Conservation (phyloP, 2,888 invertebrate genomes). For the Lycocerus yunnanus region DNA sequence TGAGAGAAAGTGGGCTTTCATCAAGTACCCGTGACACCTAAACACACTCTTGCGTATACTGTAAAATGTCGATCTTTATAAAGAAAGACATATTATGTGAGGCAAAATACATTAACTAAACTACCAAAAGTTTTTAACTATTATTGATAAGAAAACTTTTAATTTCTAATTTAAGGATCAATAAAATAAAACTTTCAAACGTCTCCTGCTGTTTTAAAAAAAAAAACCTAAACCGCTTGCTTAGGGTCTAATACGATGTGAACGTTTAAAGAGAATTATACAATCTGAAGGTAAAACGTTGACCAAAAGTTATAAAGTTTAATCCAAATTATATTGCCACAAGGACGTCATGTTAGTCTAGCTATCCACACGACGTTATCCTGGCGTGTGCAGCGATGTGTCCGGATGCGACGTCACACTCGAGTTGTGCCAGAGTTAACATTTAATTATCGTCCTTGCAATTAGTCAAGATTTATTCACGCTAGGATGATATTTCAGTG, state of each 20-base stretch:
- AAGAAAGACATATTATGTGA: not conserved
- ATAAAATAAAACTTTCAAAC: not conserved
- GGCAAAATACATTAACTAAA: not conserved
- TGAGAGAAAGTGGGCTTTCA: not conserved
- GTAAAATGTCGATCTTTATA: not conserved
- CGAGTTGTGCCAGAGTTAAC: slow-evolving; percentile 40
- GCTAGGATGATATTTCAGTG: slow-evolving; percentile 43
- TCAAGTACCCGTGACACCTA: not conserved
- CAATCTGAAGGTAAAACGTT: slow-evolving; percentile 13
- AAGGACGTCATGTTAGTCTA: slow-evolving; percentile 45
- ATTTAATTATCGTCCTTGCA: slow-evolving; percentile 46
- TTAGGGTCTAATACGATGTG: not conserved
- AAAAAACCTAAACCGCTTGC: not conserved
- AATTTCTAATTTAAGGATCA: not conserved
- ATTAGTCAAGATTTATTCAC: slow-evolving; percentile 43
- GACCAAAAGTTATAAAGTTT: slow-evolving; percentile 28
- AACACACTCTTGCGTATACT: not conserved
- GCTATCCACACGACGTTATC: slow-evolving; percentile 45
- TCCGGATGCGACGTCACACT: slow-evolving; percentile 37
- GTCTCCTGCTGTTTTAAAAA: too few species aligned
- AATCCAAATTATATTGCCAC: slow-evolving; percentile 44
- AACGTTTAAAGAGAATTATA: not conserved
- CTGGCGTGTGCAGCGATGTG: slow-evolving; percentile 45
- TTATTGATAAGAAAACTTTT: not conserved
- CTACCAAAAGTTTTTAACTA: not conserved